phyloP scores from a whole-genome alignment of 2,888 invertebrate species.

The Andrena trimmerana region DNA sequence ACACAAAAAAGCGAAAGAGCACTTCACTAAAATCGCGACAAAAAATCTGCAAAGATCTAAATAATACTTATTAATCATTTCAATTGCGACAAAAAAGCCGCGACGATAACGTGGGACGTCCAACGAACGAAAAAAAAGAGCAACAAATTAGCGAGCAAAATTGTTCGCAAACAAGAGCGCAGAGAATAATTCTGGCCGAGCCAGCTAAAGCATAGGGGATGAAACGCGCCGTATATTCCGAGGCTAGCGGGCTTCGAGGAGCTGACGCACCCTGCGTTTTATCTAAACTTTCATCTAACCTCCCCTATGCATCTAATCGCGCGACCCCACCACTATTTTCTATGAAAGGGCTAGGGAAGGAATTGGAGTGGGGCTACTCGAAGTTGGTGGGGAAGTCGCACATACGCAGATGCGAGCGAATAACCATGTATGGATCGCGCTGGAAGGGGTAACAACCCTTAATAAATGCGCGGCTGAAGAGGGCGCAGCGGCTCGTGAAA shows the following conservation, averaged over 20 bases:
- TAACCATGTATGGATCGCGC: slow-evolving; percentile 59
- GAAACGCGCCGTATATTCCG: background rate
- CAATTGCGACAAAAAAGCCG: background rate
- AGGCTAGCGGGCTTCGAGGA: slow-evolving; percentile 31
- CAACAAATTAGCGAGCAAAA: background rate
- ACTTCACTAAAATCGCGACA: background rate
- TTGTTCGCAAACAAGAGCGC: background rate
- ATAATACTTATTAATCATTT: background rate
- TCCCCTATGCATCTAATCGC: slow-evolving; percentile 84
- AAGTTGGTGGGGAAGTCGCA: slow-evolving; percentile 69
- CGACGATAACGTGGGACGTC: background rate
- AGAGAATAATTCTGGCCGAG: background rate
- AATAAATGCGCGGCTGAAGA: slow-evolving; percentile 78
- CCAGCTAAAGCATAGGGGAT: background rate
- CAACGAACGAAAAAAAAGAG: background rate
- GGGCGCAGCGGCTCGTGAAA: slow-evolving; percentile 61
- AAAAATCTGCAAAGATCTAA: background rate
- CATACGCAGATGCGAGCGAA: slow-evolving; percentile 65
- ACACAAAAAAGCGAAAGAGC: background rate
- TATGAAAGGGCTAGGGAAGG: slow-evolving; percentile 80
- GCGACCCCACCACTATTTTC: slow-evolving; percentile 80
- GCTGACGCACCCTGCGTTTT: slow-evolving; percentile 81
- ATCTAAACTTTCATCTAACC: slow-evolving; percentile 85
- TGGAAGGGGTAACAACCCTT: slow-evolving; percentile 78
- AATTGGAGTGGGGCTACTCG: slow-evolving; percentile 70